Base-by-base conservation (phyloP, 1,140 invertebrate genomes). In the Drosophila pandora region DNA sequence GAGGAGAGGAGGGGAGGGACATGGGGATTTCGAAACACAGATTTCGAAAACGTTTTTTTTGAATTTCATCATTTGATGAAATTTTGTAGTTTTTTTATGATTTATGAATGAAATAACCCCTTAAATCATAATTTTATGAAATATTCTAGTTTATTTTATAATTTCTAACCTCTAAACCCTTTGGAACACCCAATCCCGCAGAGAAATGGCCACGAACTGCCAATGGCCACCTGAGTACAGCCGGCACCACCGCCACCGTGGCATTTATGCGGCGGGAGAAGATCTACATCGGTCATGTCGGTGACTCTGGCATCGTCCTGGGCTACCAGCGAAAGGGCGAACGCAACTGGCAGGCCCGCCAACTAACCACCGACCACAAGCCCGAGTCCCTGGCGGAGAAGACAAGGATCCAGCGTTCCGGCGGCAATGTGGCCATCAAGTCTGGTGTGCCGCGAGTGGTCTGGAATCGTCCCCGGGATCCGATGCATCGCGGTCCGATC, bases 241-340 rank as follows among this genome's bases (percentile, higher is more conserved):
- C 98, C 0, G 98, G 98, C 2, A 99, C 98, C 10, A 99, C 98
- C 9, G 98, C 98, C 13, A 98, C 97, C 83, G 95, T 99, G 62
- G 97, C 97, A 2, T 99, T 99, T 91, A 98, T 99, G 82, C 94
- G 97, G 68, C 94, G 96, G 79, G 96, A 97, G 13, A 99, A 99
- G 93, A 96, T 99, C 60, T 99, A 99, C 90, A 96, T 98, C 55
- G 98, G 98, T 13, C 98, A 99, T 94, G 98, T 99, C 30, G 98
- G 98, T 17, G 98, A 99, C 92, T 99, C 98, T 0, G 97, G 95
- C 12, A 98, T 99, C 83, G 96, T 98, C 22, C 93, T 99, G 43
- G 98, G 98, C 25, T 95, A 95, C 89, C 95, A 96, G 90, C 94
- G 95, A 67, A 94, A 95, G 54, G 93, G 93, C 52, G 94, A 94